Conservation (phyloP, 2,797 vertebrate genomes). For the Semaprochilodus insignis region DNA sequence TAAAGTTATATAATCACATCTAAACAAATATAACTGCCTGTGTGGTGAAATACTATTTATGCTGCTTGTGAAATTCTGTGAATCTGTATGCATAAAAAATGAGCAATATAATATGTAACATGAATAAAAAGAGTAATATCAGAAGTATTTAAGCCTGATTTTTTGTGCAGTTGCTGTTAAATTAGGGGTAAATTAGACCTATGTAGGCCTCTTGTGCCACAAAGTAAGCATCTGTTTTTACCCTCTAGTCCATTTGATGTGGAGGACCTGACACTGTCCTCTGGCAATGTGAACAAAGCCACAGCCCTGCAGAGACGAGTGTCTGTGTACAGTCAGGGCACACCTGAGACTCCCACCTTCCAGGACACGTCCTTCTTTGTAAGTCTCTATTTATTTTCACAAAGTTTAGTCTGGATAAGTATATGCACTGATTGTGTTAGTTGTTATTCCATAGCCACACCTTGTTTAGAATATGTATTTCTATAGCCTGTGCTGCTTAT, state of each 20-base stretch:
- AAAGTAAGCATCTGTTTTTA: neutral
- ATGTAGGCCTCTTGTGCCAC: neutral
- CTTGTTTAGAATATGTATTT: too few species aligned
- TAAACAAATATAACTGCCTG: too few species aligned
- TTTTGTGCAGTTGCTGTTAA: too few species aligned
- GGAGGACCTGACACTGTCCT: slow-evolving; percentile 91
- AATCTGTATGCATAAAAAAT: too few species aligned
- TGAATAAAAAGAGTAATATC: too few species aligned
- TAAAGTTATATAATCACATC: too few species aligned
- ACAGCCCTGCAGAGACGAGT: slow-evolving; percentile 93
- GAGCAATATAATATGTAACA: too few species aligned
- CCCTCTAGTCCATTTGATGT: slow-evolving; percentile 91
- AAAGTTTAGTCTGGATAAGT: neutral
- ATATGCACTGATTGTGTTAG: neutral
- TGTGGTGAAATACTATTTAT: neutral
- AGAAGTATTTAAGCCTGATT: too few species aligned
- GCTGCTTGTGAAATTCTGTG: too few species aligned
- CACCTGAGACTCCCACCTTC: slow-evolving; percentile 95
- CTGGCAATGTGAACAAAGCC: slow-evolving; percentile 90
- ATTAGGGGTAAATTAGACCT: too few species aligned
- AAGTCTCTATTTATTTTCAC: slow-evolving; percentile 67
- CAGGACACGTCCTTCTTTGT: slow-evolving; percentile 97
- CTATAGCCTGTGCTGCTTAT: neutral
- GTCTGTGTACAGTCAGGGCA: slow-evolving; percentile 97
- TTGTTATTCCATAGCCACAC: too few species aligned